Evolutionary conservation across 2,113 vertebrate species (phyloP).

Genomic region (Cromileptes altivelis): DNA sequence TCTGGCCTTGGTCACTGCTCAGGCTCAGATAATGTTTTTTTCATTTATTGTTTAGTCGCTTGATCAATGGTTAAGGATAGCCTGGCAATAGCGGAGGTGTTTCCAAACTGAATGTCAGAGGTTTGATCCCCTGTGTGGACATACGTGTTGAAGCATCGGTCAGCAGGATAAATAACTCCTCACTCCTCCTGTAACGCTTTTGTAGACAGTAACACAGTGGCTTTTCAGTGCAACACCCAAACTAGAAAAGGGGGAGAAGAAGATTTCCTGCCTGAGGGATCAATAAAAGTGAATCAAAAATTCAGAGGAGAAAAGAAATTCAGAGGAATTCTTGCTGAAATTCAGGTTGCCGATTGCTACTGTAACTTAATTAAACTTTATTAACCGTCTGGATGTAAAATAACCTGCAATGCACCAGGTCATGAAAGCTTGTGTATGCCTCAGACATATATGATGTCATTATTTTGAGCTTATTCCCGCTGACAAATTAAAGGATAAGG

Average conservation of each 20-base stretch:
- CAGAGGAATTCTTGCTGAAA: slow-evolving; percentile 1
- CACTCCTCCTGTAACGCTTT: background rate
- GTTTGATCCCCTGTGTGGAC: slow-evolving; percentile 5
- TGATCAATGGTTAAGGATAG: background rate
- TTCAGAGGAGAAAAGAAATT: slow-evolving; percentile 32
- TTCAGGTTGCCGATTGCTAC: slow-evolving; percentile 20
- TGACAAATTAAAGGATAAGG: background rate
- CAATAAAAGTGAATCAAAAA: slow-evolving; percentile 41
- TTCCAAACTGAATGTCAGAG: slow-evolving; percentile 17
- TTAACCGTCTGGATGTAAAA: slow-evolving; percentile 30
- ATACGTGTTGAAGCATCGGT: background rate
- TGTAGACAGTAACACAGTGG: background rate
- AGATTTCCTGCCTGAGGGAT: slow-evolving; percentile 26
- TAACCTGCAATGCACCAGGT: slow-evolving; percentile 27
- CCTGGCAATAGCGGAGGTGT: background rate
- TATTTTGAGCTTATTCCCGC: background rate
- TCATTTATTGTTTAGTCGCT: slow-evolving; percentile 1
- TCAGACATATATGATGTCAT: background rate
- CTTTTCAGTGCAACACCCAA: slow-evolving; percentile 1
- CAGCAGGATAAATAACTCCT: slow-evolving; percentile 9
- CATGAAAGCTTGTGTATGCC: slow-evolving; percentile 11
- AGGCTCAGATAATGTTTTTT: slow-evolving; percentile 3
- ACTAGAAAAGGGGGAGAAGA: background rate
- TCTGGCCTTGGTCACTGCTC: background rate
- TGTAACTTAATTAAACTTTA: slow-evolving; percentile 35